These are phyloP conservation scores for Danio choprae DNA, from an alignment of 2,797 vertebrate species.

Conservation along the genomic window DNA sequence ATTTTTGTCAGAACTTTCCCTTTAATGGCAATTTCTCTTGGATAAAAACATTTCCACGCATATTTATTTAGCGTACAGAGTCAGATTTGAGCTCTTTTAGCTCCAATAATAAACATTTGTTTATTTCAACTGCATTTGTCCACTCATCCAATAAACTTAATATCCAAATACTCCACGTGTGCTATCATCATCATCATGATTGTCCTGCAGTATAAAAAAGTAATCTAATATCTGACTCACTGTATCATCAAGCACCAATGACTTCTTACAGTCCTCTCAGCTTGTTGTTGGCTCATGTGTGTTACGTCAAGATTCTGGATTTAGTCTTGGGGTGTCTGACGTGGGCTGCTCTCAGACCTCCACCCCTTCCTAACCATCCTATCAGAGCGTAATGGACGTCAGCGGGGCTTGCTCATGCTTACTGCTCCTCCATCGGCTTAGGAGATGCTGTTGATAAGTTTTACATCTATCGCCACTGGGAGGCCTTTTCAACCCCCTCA, in stretches of 20 bases:
- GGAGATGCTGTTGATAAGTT: conserved; percentile 20
- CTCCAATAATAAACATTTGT: background rate
- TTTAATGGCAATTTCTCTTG: too few relatives aligned
- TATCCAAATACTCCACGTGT: background rate
- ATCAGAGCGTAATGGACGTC: conserved; percentile 29
- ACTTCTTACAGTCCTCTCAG: conserved; percentile 22
- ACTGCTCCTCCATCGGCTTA: conserved; percentile 20
- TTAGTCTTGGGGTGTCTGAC: conserved; percentile 42
- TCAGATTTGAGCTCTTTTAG: background rate
- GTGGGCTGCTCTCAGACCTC: conserved; percentile 2
- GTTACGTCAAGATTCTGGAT: conserved; percentile 39
- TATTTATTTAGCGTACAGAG: background rate
- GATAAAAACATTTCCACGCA: too few relatives aligned
- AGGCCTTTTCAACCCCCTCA: conserved; percentile 44
- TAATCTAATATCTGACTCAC: conserved; percentile 28
- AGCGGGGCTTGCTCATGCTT: conserved; percentile 47
- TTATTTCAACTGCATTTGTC: background rate
- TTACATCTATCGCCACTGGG: conserved; percentile 12
- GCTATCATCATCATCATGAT: background rate
- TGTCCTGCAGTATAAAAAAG: background rate
- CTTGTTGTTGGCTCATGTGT: conserved; percentile 31
- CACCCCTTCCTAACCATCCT: background rate
- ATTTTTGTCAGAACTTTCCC: too few relatives aligned
- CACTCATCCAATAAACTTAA: background rate
- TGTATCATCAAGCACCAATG: conserved; percentile 24